Base-by-base conservation (phyloP, 2,113 vertebrate species). In the Pachypanchax playfairii region DNA sequence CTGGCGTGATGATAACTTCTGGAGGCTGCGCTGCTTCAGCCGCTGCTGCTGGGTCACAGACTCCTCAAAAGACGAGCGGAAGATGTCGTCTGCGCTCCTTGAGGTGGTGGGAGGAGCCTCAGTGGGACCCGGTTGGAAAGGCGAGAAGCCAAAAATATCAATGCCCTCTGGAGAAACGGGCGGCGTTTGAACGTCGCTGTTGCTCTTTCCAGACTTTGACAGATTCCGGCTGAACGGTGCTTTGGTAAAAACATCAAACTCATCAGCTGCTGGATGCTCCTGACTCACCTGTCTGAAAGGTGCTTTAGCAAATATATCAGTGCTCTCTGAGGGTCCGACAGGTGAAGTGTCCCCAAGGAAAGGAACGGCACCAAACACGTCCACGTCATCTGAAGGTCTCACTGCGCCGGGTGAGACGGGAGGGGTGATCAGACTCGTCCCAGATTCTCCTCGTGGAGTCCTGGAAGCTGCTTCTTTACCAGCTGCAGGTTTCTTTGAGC, bases 221-320 rank as follows among this genome's bases (percentile, higher is more conserved):
- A 87, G 85, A 65, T 95, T 98, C 55, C 89, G 92, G 85, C 55
- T 93, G 77, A 99, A 99, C 1, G 97, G 97, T 0, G 97, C 97
- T 90, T 95, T 96, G 53, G 93, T 96, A 82, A 99, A 99, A 4
- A 99, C 96, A 11, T 98, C 96, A 0, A 94, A 93, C 4, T 98
- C 96, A 10, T 97, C 96, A 1, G 76, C 75, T 8, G 91, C 86
- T 7, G 6, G 70, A 39, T 84, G 62, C 33, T 93, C 90, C 0
- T 82, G 71, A 80, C 65, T 65, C 47, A 68, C 80, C 33, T 77
- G 87, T 1, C 91, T 65, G 71, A 93, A 91, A 36, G 79, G 80
- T 0, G 64, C 65, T 72, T 87, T 85, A 5, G 84, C 58, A 47
- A 91, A 92, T 36, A 86, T 77, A 21, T 88, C 90, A 6, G 67